Evolutionary conservation across 2,113 vertebrate genomes (phyloP).

Genomic region (Natator depressus): DNA sequence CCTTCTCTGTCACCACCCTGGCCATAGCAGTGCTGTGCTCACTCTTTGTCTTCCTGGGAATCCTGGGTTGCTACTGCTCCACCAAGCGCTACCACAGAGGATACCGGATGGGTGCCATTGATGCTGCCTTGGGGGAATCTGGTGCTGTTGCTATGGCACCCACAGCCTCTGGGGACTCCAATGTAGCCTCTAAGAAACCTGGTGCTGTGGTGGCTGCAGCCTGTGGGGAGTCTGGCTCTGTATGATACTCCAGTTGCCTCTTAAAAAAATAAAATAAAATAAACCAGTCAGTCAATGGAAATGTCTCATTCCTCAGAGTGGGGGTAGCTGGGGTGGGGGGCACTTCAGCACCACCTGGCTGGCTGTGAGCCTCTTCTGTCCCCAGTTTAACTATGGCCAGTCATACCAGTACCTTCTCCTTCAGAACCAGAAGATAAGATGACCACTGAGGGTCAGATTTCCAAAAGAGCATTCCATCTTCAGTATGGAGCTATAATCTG

Average conservation of each 20-base stretch:
- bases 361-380: not conserved
- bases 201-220: not conserved
- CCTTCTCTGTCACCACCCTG: not conserved
- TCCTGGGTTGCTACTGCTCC: conserved; percentile 1
- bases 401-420: no score
- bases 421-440: not conserved
- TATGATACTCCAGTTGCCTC: not conserved
- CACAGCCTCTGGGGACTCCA: rapidly evolving
- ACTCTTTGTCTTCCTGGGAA: not conserved
- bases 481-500: not conserved
- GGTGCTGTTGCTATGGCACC: not conserved
- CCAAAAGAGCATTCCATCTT: not conserved
- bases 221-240: not conserved
- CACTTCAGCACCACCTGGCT: not conserved
- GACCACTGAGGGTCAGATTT: not conserved
- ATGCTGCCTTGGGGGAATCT: not conserved
- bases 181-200: not conserved
- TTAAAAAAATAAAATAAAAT: not conserved
- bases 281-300: not conserved
- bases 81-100: not conserved
- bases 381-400: no score
- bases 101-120: rapidly evolving
- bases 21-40: conserved; percentile 37
- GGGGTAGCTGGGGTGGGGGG: not conserved
- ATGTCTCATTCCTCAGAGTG: no score